phyloP scores from a whole-genome alignment of 2,113 vertebrate species.

The Labeo rohita region DNA sequence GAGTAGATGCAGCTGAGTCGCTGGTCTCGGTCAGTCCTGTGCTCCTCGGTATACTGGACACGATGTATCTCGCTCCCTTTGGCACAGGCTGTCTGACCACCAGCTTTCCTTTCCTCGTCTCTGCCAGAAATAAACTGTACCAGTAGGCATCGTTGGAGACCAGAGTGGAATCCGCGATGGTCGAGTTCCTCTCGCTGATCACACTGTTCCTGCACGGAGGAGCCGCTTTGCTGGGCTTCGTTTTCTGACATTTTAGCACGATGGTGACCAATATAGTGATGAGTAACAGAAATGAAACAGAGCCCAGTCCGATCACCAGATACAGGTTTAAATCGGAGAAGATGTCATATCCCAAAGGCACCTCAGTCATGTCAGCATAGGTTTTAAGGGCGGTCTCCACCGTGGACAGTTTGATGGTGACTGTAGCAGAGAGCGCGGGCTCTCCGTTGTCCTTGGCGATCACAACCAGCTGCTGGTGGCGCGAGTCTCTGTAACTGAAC shows the following conservation, averaged over 20 bases:
- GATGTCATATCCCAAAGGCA: conserved; percentile 64
- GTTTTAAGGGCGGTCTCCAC: conserved; percentile 67
- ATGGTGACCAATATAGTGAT: conserved; percentile 73
- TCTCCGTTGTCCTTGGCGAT: conserved; percentile 80
- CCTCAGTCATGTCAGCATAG: conserved; percentile 76
- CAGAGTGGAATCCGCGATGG: conserved; percentile 61
- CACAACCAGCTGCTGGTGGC: conserved; percentile 75
- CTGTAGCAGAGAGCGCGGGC: conserved; percentile 80
- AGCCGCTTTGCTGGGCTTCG: conserved; percentile 48
- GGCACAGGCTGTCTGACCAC: conserved; percentile 62
- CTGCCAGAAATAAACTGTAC: conserved; percentile 64
- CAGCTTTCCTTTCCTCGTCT: conserved; percentile 63
- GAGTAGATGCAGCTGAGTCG: conserved; percentile 59
- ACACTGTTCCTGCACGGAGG: conserved; percentile 61
- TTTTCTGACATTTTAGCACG: conserved; percentile 63
- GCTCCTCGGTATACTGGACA: conserved; percentile 62
- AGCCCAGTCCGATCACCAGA: conserved; percentile 72
- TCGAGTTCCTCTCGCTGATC: conserved; percentile 63
- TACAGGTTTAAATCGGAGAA: conserved; percentile 64
- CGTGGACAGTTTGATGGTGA: conserved; percentile 77
- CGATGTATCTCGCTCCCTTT: conserved; percentile 59
- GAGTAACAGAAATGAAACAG: conserved; percentile 77
- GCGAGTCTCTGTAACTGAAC: conserved; percentile 79
- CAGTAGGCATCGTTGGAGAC: conserved; percentile 66
- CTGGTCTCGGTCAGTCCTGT: conserved; percentile 62